These are phyloP conservation scores for Channa maculata DNA, from an alignment of 2,113 vertebrate species.

Conservation along the genomic window DNA sequence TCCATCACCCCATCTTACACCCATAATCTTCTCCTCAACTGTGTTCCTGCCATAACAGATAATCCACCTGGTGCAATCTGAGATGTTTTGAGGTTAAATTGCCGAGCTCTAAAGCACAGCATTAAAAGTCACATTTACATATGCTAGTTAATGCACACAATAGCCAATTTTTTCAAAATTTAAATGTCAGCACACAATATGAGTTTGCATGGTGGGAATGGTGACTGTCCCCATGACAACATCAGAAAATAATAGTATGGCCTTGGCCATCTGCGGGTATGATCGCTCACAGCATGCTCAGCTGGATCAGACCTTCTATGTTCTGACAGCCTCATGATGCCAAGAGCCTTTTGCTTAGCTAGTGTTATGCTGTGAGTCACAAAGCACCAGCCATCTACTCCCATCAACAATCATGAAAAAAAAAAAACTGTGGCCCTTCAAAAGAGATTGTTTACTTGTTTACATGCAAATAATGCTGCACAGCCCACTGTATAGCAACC, in stretches of 20 bases:
- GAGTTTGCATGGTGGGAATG: not conserved
- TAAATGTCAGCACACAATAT: not conserved
- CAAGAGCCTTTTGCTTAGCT: conserved; percentile 29
- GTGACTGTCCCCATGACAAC: not conserved
- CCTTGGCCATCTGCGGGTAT: conserved; percentile 2
- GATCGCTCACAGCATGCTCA: conserved; percentile 31
- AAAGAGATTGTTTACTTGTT: too few species aligned
- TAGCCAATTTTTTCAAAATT: not conserved
- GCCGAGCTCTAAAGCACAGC: not conserved
- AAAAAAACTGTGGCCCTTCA: not conserved
- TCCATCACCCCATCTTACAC: not conserved
- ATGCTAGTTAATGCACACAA: not conserved
- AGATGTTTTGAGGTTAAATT: not conserved
- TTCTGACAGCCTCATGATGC: conserved; percentile 44
- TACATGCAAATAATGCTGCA: not conserved
- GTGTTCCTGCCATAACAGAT: not conserved
- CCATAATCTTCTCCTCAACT: not conserved
- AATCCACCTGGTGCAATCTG: not conserved
- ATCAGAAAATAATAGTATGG: conserved; percentile 29
- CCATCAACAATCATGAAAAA: conserved; percentile 7
- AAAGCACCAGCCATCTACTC: conserved; percentile 3
- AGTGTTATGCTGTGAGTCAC: conserved; percentile 18
- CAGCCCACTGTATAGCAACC: too few species aligned
- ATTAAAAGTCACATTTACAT: not conserved
- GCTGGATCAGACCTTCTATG: not conserved